These are phyloP conservation scores for Syngnathoides biaculeatus DNA, from an alignment of 2,113 vertebrate species.

Conservation along the genomic window DNA sequence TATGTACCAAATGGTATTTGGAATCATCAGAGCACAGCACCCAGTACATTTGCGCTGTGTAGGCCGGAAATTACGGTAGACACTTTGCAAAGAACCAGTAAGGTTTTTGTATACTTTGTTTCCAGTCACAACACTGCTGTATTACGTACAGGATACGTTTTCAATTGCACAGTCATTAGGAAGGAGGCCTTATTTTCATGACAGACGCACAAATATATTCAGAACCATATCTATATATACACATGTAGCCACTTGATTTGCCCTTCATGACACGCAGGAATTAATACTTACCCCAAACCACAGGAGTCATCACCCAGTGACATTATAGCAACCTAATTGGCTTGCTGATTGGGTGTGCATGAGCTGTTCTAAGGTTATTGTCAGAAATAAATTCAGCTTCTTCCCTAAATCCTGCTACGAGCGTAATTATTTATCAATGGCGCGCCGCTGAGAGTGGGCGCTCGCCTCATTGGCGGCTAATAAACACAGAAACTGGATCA, in stretches of 20 bases:
- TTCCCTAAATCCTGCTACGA: constrained; percentile 34
- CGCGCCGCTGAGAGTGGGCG: constrained; percentile 15
- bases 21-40: too few species aligned
- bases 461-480: constrained; percentile 8
- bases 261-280: constrained; percentile 28
- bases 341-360: constrained; percentile 11
- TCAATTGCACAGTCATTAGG: not conserved
- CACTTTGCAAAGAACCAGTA: not conserved
- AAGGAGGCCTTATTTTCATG: not conserved
- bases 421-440: constrained; percentile 36
- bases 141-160: not conserved
- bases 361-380: constrained; percentile 17
- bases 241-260: constrained; percentile 1
- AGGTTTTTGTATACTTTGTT: not conserved
- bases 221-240: too few species aligned
- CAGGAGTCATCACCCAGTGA: constrained; percentile 25
- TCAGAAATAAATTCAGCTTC: constrained; percentile 9
- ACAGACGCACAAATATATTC: not conserved
- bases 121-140: not conserved
- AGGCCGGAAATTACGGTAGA: too few species aligned
- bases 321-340: constrained; percentile 30
- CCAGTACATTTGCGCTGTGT: too few species aligned
- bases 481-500: constrained; percentile 20
- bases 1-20: too few species aligned
- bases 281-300: constrained; percentile 22